Percentiles rank a stretch among this genome's conserved stretches.
Evolutionary conservation across 2,797 vertebrate genomes (phyloP).

Genomic region (Miichthys miiuy): DNA sequence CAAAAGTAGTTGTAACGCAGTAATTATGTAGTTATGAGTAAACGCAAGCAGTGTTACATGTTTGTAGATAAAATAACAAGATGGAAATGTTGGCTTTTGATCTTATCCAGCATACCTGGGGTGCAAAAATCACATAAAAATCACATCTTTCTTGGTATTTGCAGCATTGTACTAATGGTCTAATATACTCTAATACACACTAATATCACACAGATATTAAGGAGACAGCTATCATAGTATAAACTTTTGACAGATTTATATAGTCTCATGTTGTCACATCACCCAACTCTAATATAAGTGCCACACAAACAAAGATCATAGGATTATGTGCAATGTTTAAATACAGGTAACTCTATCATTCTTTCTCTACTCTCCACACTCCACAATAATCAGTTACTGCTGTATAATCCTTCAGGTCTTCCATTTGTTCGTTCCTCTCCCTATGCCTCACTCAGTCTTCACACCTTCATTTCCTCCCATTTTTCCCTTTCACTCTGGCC

Average conservation of each 20-base stretch:
- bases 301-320: not conserved
- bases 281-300: not conserved
- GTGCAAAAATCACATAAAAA: not conserved
- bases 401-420: not conserved
- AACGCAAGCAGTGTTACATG: too few species aligned
- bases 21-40: too few species aligned
- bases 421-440: not conserved
- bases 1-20: not conserved
- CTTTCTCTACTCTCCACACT: not conserved
- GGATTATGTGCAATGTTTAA: not conserved
- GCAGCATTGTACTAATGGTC: not conserved
- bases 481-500: constrained; percentile 6
- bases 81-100: not conserved
- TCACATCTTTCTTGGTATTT: not conserved
- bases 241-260: not conserved
- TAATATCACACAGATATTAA: not conserved
- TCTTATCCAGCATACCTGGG: not conserved
- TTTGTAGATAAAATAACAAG: too few species aligned
- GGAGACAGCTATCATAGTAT: not conserved
- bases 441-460: not conserved
- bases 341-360: too few species aligned
- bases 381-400: constrained; percentile 10
- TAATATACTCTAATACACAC: not conserved
- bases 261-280: not conserved
- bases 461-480: not conserved